Evolutionary conservation across 2,888 invertebrate species (phyloP), one percentile per base, ranked within the genome.

Genomic region (Pseudococcus longispinus): DNA sequence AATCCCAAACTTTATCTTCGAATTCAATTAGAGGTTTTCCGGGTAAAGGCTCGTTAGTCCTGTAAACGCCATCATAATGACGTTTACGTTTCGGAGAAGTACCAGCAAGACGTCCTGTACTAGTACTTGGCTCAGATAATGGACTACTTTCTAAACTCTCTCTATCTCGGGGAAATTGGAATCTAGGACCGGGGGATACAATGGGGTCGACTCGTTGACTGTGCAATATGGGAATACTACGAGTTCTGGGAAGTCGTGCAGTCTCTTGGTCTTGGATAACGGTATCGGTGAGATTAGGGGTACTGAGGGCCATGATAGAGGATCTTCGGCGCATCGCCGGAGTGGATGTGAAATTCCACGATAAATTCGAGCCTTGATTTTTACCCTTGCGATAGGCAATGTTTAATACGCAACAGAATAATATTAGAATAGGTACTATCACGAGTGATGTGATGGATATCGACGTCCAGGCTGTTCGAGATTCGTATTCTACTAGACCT

Each of bases 21-120:
- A 96, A 96, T 88, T 95, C 95, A 89, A 94, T 93, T 88, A 94
- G 92, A 65, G 96, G 96, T 90, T 94, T 93, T 89, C 93, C 93
- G 0, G 93, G 92, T 89, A 97, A 91, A 85, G 97, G 97, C 91
- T 97, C 97, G 90, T 96, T 92, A 13, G 97, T 97, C 89, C 94
- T 93, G 91, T 97, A 97, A 85, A 94, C 94, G 91, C 93, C 94
- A 90, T 97, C 96, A 90, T 96, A 97, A 89, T 92, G 93, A 89
- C 94, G 93, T 92, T 92, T 93, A 91, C 46, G 29, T 80, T 91
- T 93, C 91, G 77, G 51, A 23, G 77, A 26, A 1, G 29, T 44
- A 18, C 26, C 65, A 26, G 29, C 29, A 74, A 23, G 23, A 37
- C 51, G 77, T n/a, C 11, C 6, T 2, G 6, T 51, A 37, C 65